These are phyloP conservation scores for Achatina immaculata DNA, from an alignment of 1,140 invertebrate species.

Conservation along the genomic window DNA sequence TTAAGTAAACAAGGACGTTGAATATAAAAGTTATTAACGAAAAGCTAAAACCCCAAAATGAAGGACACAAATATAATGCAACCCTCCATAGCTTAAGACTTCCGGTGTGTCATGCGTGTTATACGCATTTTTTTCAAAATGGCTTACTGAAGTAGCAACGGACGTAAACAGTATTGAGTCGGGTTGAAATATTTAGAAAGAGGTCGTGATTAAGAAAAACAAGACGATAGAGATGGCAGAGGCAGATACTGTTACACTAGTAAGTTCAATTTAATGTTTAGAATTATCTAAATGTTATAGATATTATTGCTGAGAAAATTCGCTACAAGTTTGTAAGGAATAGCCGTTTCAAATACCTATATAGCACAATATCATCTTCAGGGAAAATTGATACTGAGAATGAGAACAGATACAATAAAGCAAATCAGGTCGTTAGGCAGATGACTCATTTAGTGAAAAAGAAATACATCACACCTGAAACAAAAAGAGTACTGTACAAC, in stretches of 20 bases:
- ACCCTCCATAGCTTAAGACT: neutral
- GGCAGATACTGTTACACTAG: constrained; percentile 52
- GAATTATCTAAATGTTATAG: neutral
- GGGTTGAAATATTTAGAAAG: neutral
- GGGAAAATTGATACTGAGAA: neutral
- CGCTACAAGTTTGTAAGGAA: neutral
- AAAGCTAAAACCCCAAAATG: no score
- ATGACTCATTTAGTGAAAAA: neutral
- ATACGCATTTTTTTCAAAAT: constrained; percentile 3
- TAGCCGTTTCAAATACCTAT: neutral
- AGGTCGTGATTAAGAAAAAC: neutral
- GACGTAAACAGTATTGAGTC: constrained; percentile 1
- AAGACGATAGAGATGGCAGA: constrained; percentile 47
- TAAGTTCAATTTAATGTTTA: constrained; percentile 36
- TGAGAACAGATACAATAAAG: neutral
- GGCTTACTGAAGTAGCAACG: constrained; percentile 12
- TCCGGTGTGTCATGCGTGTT: constrained; percentile 7
- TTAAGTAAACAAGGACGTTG: no score
- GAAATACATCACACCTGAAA: no score
- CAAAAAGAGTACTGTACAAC: no score
- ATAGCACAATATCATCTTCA: neutral
- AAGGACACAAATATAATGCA: no score
- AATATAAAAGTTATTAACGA: no score
- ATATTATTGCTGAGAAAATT: neutral
- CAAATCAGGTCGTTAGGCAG: no score